These are phyloP conservation scores for Raja brachyura DNA, from an alignment of 2,113 vertebrate species.

Conservation along the genomic window DNA sequence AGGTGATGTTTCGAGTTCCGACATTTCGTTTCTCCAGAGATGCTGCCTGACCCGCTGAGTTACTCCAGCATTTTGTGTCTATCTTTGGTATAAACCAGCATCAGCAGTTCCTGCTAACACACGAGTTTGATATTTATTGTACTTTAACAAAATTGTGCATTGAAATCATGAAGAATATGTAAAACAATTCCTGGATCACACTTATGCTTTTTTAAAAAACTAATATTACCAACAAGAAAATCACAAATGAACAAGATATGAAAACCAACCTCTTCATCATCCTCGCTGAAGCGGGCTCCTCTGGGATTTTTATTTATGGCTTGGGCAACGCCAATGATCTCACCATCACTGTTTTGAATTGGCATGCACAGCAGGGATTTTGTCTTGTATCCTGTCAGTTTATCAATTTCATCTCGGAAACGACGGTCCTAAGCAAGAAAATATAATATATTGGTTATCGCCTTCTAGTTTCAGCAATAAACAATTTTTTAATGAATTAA, in stretches of 20 bases:
- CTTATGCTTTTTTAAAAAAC: not conserved
- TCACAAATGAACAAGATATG: not conserved
- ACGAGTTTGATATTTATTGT: not conserved
- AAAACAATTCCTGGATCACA: not conserved
- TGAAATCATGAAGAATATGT: not conserved
- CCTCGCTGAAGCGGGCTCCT: slow-evolving; percentile 83
- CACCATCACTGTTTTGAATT: slow-evolving; percentile 87
- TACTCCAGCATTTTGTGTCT: no score
- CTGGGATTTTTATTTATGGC: slow-evolving; percentile 92
- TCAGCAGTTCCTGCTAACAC: no score
- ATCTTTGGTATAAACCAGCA: no score
- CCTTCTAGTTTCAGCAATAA: not conserved
- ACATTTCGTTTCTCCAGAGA: no score
- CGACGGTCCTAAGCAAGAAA: slow-evolving; percentile 72
- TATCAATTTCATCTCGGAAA: slow-evolving; percentile 98
- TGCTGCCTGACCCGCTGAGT: no score
- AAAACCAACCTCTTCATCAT: slow-evolving; percentile 87
- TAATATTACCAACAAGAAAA: not conserved
- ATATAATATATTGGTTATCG: not conserved
- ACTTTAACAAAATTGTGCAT: not conserved
- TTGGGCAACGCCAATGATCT: slow-evolving; percentile 91
- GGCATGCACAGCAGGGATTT: slow-evolving; percentile 96
- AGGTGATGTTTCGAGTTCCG: no score
- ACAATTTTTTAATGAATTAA: not conserved
- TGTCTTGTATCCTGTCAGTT: slow-evolving; percentile 95